Evolutionary conservation across 2,113 vertebrate species (phyloP), one percentile per base, ranked within the genome.

Genomic region (Pteruthius melanotis): DNA sequence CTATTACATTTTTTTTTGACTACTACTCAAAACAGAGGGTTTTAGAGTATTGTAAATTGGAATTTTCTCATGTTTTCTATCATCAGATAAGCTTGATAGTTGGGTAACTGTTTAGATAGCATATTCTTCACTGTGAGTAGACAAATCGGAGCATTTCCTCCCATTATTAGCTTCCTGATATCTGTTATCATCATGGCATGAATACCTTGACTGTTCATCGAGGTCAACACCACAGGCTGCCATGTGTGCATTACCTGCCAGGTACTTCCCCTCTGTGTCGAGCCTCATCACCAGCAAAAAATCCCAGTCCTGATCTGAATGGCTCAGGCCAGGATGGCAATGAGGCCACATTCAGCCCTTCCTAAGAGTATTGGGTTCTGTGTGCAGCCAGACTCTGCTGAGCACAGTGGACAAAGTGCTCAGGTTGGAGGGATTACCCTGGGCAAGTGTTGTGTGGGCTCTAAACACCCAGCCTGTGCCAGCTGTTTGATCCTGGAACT

Each of bases 371-470:
- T 3, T 27, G 39, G 40, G 61, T 66, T 79, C 30, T 5, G 7
- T 6, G 8, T 63, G 49, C 68, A 77, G 44, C 49, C 44, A 40
- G 78, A 2, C 35, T 59, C 28, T 37, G 59, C 35, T 27, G 59
- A 54, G 78, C 19, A 5, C 3, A 12, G 28, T 6, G 30, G 49
- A 27, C 30, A 28, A n/a, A 68, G 56, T 10, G 4, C 44, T 72
- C 10, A 3, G 37, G 33, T 10, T 53, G 83, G 59, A 81, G 42
- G 75, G 26, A 31, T 72, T 54, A 4, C 28, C 4, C 3, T 11
- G 23, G 11, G 54, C 6, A 11, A 1, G 0, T 23, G 71, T 28
- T 65, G 19, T 1, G 2, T 10, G 42, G 44, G 22, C 22, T 53
- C 20, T 35, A 49, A 77, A 42, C 21, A 31, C 5, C 0, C 26